Evolutionary conservation across 2,888 invertebrate species (phyloP), one percentile per base, ranked within the genome.

Genomic region (Chironomus riparius): DNA sequence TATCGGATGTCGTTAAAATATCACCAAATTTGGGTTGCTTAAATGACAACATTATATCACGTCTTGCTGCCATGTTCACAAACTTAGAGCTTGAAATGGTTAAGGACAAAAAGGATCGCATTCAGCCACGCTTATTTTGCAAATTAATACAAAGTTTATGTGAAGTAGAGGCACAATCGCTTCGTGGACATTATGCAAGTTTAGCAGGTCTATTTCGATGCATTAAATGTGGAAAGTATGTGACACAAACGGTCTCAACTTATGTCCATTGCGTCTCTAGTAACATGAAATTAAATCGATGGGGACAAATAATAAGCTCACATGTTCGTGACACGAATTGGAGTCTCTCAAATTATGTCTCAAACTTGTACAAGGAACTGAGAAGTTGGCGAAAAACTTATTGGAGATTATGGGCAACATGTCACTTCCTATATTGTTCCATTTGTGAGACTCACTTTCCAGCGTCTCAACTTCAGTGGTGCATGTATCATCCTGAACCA

Each of bases 391-490:
- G 95, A 0, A 90, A 90, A 80, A 94, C 96, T 2, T 97, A 97
- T 84, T 97, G 97, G 97, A 88, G 92, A 65, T 85, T 97, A 69
- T 97, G 97, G 97, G 94, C 94, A 0, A 92, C 92, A 80, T 91
- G 94, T 78, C 97, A 97, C 83, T 94, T 91, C 83, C 85, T 97
- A 24, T 88, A 88, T 77, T 97, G 97, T 81, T 88, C 89, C 70
- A 87, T 88, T 2, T 96, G 95, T 81, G 91, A 92, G 80, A 88
- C 87, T 48, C 89, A 88, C 82, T 94, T 93, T 81, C 91, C 93
- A 0, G 88, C 89, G 1, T 89, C 91, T 81, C 88, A 92, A 86
- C 90, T 92, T 86, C 89, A 89, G 78, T 93, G 92, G 92, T 94
- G 94, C 80, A 88, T 90, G 6, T 91, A 90, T 81, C 94, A 94